Evolutionary conservation across 2,888 invertebrate species (phyloP), one percentile per base, ranked within the genome.

Genomic region (Morinoia aosen): DNA sequence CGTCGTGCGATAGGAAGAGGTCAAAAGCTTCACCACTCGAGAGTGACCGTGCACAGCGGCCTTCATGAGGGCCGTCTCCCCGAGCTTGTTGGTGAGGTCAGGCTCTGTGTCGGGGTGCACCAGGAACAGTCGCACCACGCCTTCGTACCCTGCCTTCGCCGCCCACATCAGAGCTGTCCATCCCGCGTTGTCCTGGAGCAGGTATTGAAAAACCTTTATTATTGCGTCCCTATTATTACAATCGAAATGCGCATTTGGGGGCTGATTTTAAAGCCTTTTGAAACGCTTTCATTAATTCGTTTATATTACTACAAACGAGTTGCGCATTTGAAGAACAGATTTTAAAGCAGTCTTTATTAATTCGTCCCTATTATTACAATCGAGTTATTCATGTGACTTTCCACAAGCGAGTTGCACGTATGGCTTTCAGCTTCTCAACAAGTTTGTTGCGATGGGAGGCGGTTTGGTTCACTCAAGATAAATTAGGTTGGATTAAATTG

Each of bases 51-150:
- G 94, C 12, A 96, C 96, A 14, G 95, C 94, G n/a, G 96, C 96
- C 95, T 96, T 96, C 96, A 96, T 96, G 95, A 96, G 96, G 11
- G 96, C 95, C 5, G 96, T 96, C 91, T 96, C 96, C 10, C 96
- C 96, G 8, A 96, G 95, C 57, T 95, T 95, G 90, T 96, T 96
- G 76, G 95, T 56, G 14, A 96, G 96, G 96, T 96, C 96, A 58
- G 96, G 96, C 39, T 96, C 96, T 0, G 96, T 96, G 95, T 96
- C 96, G 0, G 96, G 96, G 91, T 96, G 96, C 2, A 96, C 96
- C 95, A 96, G 95, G 94, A 96, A 96, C n/a, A 96, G 95, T n/a
- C 96, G 91, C 58, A 96, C 96, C 64, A 96, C 96, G 39, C 96
- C 96, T 56, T 95, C 95, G 95, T 96, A 96, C 10, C 96, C 96